A percentile compares a stretch with the other conserved stretches of the same genome.
phyloP scores from a whole-genome alignment of 2,888 invertebrate genomes.

The Cosmia trapezina region DNA sequence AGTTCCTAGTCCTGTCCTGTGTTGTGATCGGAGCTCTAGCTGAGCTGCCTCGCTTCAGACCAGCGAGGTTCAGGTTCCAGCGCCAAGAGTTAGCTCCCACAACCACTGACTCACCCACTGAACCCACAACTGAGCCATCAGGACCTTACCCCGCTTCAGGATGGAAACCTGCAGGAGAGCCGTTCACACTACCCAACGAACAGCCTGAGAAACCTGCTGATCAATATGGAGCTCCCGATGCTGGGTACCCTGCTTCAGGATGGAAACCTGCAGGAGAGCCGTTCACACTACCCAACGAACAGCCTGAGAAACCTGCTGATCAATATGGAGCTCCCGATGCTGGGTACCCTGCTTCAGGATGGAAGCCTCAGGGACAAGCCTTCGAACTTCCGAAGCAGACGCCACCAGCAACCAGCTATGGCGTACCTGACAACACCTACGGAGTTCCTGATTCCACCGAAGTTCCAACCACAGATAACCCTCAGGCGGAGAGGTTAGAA shows the following conservation, averaged over 20 bases:
- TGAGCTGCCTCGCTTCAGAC: slow-evolving; percentile 86
- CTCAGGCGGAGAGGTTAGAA: slow-evolving; percentile 80
- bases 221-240: slow-evolving; percentile 67
- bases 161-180: slow-evolving; percentile 84
- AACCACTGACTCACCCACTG: slow-evolving; percentile 82
- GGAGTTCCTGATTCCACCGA: slow-evolving; percentile 78
- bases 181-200: slow-evolving; percentile 78
- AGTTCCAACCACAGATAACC: slow-evolving; percentile 80
- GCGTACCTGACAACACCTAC: slow-evolving; percentile 79
- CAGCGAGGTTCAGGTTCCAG: slow-evolving; percentile 86
- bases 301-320: slow-evolving; percentile 73
- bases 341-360: slow-evolving; percentile 85
- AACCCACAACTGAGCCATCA: slow-evolving; percentile 79
- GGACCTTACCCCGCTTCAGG: slow-evolving; percentile 82
- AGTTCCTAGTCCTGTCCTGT: slow-evolving; percentile 78
- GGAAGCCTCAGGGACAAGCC: slow-evolving; percentile 83
- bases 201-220: slow-evolving; percentile 73
- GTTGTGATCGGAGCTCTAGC: slow-evolving; percentile 76
- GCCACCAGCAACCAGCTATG: slow-evolving; percentile 77
- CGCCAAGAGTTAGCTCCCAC: slow-evolving; percentile 86
- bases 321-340: slow-evolving; percentile 68
- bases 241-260: slow-evolving; percentile 83
- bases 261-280: slow-evolving; percentile 84
- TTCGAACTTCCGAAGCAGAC: slow-evolving; percentile 82
- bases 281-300: slow-evolving; percentile 77